Conservation (phyloP, 2,797 vertebrate species). For the Alca torda region DNA sequence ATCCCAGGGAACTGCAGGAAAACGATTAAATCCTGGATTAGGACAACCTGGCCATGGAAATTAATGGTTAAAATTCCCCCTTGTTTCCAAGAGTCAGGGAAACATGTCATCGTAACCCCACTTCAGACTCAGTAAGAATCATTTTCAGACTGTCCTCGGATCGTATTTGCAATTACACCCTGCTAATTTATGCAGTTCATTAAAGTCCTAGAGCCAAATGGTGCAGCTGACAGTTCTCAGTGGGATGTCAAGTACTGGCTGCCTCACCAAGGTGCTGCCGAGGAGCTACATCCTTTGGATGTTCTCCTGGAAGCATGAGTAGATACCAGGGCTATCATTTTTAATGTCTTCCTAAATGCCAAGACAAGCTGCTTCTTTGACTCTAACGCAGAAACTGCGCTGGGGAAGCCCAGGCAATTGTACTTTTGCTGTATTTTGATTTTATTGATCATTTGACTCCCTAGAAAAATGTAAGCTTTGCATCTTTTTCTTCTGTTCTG, state of each 20-base stretch:
- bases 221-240: constrained; percentile 36
- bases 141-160: neutral
- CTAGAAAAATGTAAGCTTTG: neutral
- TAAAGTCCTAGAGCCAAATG: neutral
- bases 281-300: neutral
- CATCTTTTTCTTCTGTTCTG: neutral
- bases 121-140: constrained; percentile 1
- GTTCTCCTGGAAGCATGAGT: neutral
- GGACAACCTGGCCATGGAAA: neutral
- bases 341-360: neutral
- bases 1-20: neutral
- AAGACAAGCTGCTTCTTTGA: neutral
- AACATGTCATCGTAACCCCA: constrained; percentile 24
- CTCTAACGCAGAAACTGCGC: neutral
- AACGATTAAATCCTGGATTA: neutral
- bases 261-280: constrained; percentile 12
- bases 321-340: neutral
- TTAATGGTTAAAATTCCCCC: neutral
- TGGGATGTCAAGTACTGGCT: neutral
- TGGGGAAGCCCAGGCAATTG: neutral
- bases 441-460: neutral
- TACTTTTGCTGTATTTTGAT: neutral
- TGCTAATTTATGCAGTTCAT: constrained; percentile 10
- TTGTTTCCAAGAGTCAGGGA: neutral
- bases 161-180: constrained; percentile 13